Conservation (phyloP, 1,140 invertebrate genomes). For the Conopomorpha cramerella region DNA sequence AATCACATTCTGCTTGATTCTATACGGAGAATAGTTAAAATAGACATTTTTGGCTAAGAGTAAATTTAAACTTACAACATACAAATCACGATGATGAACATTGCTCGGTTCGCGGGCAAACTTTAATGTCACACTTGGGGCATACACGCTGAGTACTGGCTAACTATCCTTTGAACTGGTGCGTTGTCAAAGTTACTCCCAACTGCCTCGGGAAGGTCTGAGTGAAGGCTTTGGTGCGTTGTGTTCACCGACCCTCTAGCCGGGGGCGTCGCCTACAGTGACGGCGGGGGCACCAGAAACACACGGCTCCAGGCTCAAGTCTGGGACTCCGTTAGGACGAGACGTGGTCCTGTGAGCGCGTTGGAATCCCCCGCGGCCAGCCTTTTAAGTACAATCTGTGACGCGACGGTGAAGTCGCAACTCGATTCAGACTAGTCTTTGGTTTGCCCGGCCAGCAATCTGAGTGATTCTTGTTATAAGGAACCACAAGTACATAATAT, state of each 20-base stretch:
- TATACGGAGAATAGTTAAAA: no score
- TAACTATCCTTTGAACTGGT: slow-evolving; percentile 1
- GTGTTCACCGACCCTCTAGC: slow-evolving; percentile 29
- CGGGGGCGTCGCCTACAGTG: slow-evolving; percentile 30
- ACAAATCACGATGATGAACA: slow-evolving; percentile 23
- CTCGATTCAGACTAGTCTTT: slow-evolving; percentile 62
- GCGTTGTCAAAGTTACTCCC: slow-evolving; percentile 24
- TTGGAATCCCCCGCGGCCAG: slow-evolving; percentile 42
- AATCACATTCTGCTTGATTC: no score
- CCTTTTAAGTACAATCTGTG: slow-evolving; percentile 54
- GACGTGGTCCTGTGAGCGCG: slow-evolving; percentile 13
- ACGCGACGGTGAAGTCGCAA: slow-evolving; percentile 40
- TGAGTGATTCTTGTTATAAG: no score
- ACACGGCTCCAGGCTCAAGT: slow-evolving; percentile 11
- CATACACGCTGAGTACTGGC: slow-evolving; percentile 36
- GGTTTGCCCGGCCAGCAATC: no score
- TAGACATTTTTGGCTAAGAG: no score
- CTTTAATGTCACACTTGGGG: slow-evolving; percentile 56
- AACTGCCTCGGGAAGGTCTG: slow-evolving; percentile 58
- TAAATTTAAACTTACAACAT: no score
- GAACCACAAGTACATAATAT: no score
- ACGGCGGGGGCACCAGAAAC: slow-evolving; percentile 46
- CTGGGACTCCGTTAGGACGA: slow-evolving; percentile 31
- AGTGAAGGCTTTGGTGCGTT: slow-evolving; percentile 37
- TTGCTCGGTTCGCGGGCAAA: slow-evolving; percentile 18